Percentiles rank a stretch among this genome's conserved stretches.
These are phyloP conservation scores for Apeira syringaria DNA, from an alignment of 2,888 invertebrate genomes.

Conservation along the genomic window DNA sequence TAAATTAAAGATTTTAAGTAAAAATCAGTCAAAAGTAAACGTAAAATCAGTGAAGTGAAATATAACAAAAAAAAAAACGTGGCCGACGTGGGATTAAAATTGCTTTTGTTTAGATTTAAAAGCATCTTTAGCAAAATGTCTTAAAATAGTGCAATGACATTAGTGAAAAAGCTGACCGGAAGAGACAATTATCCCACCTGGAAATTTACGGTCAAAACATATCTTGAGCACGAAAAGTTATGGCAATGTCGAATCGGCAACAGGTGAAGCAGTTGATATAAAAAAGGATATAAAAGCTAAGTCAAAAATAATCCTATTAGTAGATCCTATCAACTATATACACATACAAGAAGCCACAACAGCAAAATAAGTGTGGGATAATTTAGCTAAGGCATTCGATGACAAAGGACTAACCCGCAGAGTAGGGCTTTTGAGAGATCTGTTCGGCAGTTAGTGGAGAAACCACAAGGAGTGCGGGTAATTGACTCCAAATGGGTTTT, in stretches of 20 bases:
- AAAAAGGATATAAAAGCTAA: slow-evolving; percentile 19
- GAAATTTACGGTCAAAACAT: slow-evolving; percentile 29
- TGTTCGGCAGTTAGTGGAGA: too few relatives aligned
- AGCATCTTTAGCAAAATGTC: too few relatives aligned
- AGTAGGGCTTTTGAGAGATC: slow-evolving; percentile 22
- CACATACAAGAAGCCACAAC: slow-evolving; percentile 25
- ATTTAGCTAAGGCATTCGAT: slow-evolving; percentile 26
- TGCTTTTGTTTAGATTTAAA: too few relatives aligned
- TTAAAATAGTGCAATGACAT: too few relatives aligned
- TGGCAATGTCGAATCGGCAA: slow-evolving; percentile 14
- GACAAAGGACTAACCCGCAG: slow-evolving; percentile 23
- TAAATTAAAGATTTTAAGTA: too few relatives aligned
- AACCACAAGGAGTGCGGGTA: too few relatives aligned
- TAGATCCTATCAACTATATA: slow-evolving; percentile 23
- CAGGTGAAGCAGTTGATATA: not conserved
- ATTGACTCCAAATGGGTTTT: too few relatives aligned
- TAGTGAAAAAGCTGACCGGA: slow-evolving; percentile 25
- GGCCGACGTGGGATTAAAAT: too few relatives aligned
- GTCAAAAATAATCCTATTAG: slow-evolving; percentile 19
- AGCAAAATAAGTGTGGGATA: slow-evolving; percentile 23
- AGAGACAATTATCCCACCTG: slow-evolving; percentile 31
- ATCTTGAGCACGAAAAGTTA: slow-evolving; percentile 29
- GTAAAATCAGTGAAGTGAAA: too few relatives aligned
- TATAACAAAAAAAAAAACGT: too few relatives aligned
- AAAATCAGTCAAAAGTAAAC: too few relatives aligned